These are phyloP conservation scores for Lepidurus packardi DNA, from an alignment of 1,140 invertebrate genomes.

Conservation along the genomic window DNA sequence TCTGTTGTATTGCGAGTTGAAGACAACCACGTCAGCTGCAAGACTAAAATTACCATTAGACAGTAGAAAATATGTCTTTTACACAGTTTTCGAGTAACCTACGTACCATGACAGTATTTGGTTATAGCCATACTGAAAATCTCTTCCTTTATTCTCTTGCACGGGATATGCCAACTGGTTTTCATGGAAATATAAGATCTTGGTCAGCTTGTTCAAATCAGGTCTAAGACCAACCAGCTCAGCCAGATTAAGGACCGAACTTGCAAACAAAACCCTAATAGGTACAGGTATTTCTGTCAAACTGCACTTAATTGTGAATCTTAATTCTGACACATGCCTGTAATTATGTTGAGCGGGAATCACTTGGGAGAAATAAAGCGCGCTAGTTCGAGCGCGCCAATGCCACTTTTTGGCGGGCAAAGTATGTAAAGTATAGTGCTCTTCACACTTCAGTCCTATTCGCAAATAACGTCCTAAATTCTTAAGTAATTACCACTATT, in stretches of 20 bases:
- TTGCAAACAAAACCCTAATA: slow-evolving; percentile 57
- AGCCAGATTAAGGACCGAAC: slow-evolving; percentile 65
- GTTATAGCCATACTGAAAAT: slow-evolving; percentile 73
- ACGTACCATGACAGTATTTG: slow-evolving; percentile 64
- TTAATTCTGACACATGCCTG: slow-evolving; percentile 37
- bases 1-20: slow-evolving; percentile 66
- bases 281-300: slow-evolving; percentile 29
- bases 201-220: slow-evolving; percentile 54
- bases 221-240: slow-evolving; percentile 62
- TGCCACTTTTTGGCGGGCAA: slow-evolving; percentile 71
- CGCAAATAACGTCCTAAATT: neutral
- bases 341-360: slow-evolving; percentile 54
- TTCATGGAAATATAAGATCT: slow-evolving; percentile 73
- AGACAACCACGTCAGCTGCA: slow-evolving; percentile 62
- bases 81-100: neutral
- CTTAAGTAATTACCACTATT: neutral
- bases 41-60: slow-evolving; percentile 48
- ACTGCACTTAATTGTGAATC: slow-evolving; percentile 29
- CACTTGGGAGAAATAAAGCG: slow-evolving; percentile 55
- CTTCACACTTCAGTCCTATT: neutral
- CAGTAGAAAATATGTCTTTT: too few relatives aligned
- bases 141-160: slow-evolving; percentile 57
- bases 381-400: slow-evolving; percentile 64
- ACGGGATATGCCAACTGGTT: slow-evolving; percentile 71
- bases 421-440: slow-evolving; percentile 46